Evolutionary conservation across 2,113 vertebrate genomes (phyloP).

Genomic region (Anarhynchus alexandrinus): DNA sequence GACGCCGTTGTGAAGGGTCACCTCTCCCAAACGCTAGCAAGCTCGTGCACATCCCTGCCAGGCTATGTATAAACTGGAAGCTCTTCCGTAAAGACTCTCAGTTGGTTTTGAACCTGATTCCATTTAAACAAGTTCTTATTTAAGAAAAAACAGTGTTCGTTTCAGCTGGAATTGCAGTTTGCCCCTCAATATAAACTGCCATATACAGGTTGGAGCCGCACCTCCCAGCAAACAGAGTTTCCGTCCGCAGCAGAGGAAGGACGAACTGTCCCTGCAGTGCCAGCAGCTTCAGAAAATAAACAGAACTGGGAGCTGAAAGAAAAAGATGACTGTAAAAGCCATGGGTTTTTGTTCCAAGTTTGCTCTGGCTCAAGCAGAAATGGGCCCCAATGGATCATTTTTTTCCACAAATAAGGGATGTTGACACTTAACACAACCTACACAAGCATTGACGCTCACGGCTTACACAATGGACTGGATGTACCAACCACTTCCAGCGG

Average conservation of each 20-base stretch:
- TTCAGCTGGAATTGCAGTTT: background rate
- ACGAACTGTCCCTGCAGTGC: background rate
- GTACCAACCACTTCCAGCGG: fast-evolving
- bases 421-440: background rate
- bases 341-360: background rate
- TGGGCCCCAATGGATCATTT: background rate
- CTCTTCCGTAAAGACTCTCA: background rate
- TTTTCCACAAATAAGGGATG: background rate
- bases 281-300: conserved; percentile 1
- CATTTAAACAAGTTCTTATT: background rate
- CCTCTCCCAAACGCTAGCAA: background rate
- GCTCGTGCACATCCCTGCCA: background rate
- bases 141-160: background rate
- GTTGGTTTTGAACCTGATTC: background rate
- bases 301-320: background rate
- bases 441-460: background rate
- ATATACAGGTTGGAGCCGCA: background rate
- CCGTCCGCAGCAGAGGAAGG: background rate
- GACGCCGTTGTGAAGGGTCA: fast-evolving
- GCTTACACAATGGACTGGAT: background rate
- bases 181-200: background rate
- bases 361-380: background rate
- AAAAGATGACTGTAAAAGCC: background rate
- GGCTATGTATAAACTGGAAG: background rate
- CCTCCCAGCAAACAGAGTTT: conserved; percentile 1